Evolutionary conservation across 2,797 vertebrate species (phyloP).

Genomic region (Sebastes wilsoni): DNA sequence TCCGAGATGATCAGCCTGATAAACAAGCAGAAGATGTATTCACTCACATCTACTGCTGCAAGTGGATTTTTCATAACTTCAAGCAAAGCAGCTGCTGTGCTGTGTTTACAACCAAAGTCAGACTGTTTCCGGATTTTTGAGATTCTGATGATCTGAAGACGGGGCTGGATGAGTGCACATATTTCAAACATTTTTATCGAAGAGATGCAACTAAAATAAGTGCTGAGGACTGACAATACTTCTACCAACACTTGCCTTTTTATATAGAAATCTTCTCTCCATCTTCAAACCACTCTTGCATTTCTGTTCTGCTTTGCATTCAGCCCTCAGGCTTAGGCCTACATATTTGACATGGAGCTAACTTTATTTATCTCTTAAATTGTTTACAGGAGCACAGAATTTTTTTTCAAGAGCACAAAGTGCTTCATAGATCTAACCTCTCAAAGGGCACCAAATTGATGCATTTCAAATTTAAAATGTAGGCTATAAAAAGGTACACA

Average conservation of each 20-base stretch:
- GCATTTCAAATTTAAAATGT: no score
- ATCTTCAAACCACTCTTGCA: neutral
- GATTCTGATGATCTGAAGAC: conserved; percentile 7
- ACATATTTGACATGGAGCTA: neutral
- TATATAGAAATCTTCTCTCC: neutral
- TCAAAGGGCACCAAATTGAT: no score
- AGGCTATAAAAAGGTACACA: no score
- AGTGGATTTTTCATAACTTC: conserved; percentile 2
- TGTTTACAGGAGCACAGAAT: no score
- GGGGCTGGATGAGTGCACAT: neutral
- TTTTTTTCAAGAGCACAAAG: no score
- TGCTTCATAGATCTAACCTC: no score
- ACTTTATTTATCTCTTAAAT: neutral
- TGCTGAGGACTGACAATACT: neutral
- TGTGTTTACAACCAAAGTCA: conserved; percentile 17
- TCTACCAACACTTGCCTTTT: neutral
- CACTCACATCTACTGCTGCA: conserved; percentile 9
- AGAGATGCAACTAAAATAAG: neutral
- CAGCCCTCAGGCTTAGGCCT: neutral
- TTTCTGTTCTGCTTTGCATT: neutral
- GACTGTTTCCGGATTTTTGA: neutral
- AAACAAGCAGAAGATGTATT: conserved; percentile 25
- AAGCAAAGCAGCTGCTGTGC: neutral
- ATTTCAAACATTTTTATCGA: neutral
- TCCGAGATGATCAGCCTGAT: conserved; percentile 38